Evolutionary conservation across 2,888 invertebrate species (phyloP).

Genomic region (Meiosimyza platycephala): DNA sequence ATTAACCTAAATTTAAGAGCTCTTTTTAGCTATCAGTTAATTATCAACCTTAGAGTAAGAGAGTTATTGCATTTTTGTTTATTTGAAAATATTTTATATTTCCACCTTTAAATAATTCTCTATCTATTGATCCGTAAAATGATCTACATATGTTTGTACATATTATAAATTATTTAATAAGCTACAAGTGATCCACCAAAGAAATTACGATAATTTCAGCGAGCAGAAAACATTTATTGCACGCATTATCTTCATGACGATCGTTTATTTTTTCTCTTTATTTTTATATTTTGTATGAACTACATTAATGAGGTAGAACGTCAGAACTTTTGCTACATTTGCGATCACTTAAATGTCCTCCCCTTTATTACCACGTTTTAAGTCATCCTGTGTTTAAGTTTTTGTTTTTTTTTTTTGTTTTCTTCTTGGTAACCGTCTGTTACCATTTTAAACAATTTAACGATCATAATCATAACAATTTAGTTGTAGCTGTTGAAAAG

Average conservation of each 20-base stretch:
- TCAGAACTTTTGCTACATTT: conserved; percentile 9
- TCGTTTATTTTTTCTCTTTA: neutral
- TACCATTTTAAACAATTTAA: conserved; percentile 29
- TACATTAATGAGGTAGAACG: neutral
- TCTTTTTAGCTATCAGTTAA: no score
- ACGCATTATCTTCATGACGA: conserved; percentile 14
- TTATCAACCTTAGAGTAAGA: no score
- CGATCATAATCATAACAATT: conserved; percentile 22
- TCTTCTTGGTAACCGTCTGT: neutral
- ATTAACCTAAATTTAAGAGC: no score
- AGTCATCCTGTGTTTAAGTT: conserved; percentile 3
- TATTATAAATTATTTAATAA: neutral
- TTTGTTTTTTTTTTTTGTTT: neutral
- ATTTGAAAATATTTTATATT: no score
- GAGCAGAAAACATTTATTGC: conserved; percentile 14
- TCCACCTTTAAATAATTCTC: no score
- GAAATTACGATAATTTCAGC: neutral
- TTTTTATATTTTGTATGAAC: neutral
- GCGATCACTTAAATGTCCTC: conserved; percentile 5
- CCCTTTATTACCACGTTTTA: neutral
- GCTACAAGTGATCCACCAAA: conserved; percentile 17
- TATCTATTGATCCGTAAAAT: no score
- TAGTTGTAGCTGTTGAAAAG: conserved; percentile 16
- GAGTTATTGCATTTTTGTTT: no score
- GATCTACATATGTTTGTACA: no score